Base-by-base conservation (phyloP, 2,113 vertebrate species). In the Strigops habroptila region DNA sequence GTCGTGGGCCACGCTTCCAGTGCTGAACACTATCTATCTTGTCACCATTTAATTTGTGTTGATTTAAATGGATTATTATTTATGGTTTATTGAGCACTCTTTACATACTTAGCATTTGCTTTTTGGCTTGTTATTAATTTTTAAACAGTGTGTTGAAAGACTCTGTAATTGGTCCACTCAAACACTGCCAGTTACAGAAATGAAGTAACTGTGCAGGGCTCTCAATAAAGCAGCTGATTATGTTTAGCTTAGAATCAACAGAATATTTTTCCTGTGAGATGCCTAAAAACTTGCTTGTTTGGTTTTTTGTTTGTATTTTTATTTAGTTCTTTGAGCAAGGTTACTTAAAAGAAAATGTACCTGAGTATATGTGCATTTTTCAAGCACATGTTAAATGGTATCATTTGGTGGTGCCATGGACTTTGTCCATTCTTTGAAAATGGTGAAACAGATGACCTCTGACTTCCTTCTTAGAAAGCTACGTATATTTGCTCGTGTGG, bases 31-130 rank as follows among this genome's bases (percentile, higher is more conserved):
- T 4, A 21, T 77, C 33, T 46, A 7, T 90, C 49, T 91, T 82
- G 77, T 62, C 78, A 91, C n/a, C 8, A 30, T 82, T 91, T 94
- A 74, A 67, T 90, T 78, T 44, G 6, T 44, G 35, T 52, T 70
- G 17, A 30, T 96, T 94, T 90, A 90, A 90, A 78, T 39, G 22
- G 22, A 37, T 85, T 82, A 39, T 91, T 95, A 74, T 82, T 82
- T 91, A 69, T 79, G 30, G 18, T 49, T 92, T 84, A 31, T 80
- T 90, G 57, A 74, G 43, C 7, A 33, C 17, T 59, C 3, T 43
- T 76, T 63, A 70, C 43, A 57, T 74, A 60, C 59, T 90, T 86
- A 85, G 7, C 35, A 37, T 82, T 87, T 69, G 21, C 14, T 81
- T 91, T 94, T 88, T 85, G 33, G 33, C 51, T 80, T 82, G n/a